A percentile compares a stretch with the other conserved stretches of the same genome.
Conservation (phyloP, 1,140 invertebrate species). For the Sinella curviseta region DNA sequence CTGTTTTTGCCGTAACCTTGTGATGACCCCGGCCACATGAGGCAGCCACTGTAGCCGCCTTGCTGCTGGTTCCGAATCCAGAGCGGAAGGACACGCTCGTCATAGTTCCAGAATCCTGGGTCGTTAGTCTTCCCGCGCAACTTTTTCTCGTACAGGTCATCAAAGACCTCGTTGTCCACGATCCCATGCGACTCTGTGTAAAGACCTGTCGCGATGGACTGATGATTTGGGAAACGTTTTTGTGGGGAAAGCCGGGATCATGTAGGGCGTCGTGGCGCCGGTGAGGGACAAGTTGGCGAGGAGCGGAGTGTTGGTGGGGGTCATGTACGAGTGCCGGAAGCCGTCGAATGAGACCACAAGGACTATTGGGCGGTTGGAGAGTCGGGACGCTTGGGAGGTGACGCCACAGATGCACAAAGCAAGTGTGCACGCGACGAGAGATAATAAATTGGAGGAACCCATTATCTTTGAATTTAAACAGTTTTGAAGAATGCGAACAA, state of each 20-base stretch:
- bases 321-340: slow-evolving; percentile 65
- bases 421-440: too few relatives aligned
- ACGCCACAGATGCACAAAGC: too few relatives aligned
- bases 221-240: slow-evolving; percentile 81
- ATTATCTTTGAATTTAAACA: too few relatives aligned
- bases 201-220: slow-evolving; percentile 74
- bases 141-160: slow-evolving; percentile 57
- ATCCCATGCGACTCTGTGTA: slow-evolving; percentile 74
- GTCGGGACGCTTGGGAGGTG: too few relatives aligned
- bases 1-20: not conserved
- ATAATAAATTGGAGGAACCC: too few relatives aligned
- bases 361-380: slow-evolving; percentile 58
- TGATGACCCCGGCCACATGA: not conserved
- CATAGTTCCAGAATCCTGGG: slow-evolving; percentile 60
- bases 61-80: slow-evolving; percentile 53
- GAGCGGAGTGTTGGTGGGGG: slow-evolving; percentile 56
- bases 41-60: not conserved
- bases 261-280: slow-evolving; percentile 64
- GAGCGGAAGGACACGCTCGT: slow-evolving; percentile 60
- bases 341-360: slow-evolving; percentile 72
- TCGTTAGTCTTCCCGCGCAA: slow-evolving; percentile 55
- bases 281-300: slow-evolving; percentile 60
- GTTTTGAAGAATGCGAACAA: too few relatives aligned
- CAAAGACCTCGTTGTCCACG: slow-evolving; percentile 66
- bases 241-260: slow-evolving; percentile 69